Conservation (phyloP, 1,140 invertebrate species). For the Brachionus paranguensis region DNA sequence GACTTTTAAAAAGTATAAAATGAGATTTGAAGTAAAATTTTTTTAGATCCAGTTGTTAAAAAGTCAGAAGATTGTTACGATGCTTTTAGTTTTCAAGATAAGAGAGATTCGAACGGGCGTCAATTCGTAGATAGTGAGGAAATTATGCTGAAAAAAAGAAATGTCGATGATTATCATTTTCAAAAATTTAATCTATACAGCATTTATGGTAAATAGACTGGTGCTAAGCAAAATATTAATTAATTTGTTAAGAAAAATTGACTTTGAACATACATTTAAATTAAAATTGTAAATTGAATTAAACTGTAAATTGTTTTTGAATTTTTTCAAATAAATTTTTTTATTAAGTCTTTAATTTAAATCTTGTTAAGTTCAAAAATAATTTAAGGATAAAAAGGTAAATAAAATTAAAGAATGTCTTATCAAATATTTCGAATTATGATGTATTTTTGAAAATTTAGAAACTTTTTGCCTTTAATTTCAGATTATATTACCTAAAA, state of each 20-base stretch:
- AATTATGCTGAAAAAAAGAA: background rate
- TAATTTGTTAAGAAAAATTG: background rate
- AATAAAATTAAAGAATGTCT: too few relatives aligned
- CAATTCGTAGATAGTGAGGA: background rate
- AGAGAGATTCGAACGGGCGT: background rate
- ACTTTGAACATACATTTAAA: background rate
- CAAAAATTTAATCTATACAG: background rate
- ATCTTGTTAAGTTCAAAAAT: too few relatives aligned
- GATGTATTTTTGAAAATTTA: too few relatives aligned
- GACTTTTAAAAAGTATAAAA: background rate
- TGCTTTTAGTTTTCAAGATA: background rate
- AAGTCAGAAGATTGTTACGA: background rate
- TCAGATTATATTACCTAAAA: too few relatives aligned
- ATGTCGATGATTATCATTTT: background rate
- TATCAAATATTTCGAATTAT: too few relatives aligned
- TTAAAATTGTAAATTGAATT: background rate
- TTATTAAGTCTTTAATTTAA: background rate
- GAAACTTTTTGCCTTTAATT: too few relatives aligned
- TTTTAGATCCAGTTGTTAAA: background rate
- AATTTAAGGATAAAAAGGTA: too few relatives aligned
- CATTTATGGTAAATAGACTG: background rate
- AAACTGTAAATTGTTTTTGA: background rate
- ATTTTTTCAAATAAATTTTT: background rate
- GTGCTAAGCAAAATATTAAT: background rate
- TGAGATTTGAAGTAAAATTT: background rate